These are phyloP conservation scores for Carcharodon carcharias DNA, from an alignment of 2,797 vertebrate genomes.

Conservation along the genomic window DNA sequence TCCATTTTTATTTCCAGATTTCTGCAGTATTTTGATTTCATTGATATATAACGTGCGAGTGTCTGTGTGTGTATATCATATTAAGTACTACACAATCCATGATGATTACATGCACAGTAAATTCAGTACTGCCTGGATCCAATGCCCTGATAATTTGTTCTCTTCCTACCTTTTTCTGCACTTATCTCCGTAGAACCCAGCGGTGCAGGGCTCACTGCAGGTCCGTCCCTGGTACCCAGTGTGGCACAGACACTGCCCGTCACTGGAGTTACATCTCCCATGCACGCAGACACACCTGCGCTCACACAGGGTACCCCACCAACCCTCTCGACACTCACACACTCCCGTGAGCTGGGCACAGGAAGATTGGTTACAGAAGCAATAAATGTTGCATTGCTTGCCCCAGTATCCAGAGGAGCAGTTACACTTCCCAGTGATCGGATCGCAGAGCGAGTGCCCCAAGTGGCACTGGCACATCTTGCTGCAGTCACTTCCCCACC, in stretches of 20 bases:
- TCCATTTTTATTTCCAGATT: too few species aligned
- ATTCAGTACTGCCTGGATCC: fast-evolving
- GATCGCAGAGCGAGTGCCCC: conserved; percentile 59
- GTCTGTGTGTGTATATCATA: neutral
- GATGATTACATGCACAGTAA: fast-evolving
- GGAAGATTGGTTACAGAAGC: conserved; percentile 67
- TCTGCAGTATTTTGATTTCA: too few species aligned
- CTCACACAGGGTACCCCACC: conserved; percentile 71
- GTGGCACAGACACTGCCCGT: conserved; percentile 69
- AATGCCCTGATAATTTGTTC: fast-evolving
- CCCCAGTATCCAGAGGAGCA: conserved; percentile 78
- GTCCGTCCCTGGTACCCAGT: conserved; percentile 65
- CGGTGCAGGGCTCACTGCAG: conserved; percentile 64
- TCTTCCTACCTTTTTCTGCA: conserved; percentile 64
- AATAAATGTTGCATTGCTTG: conserved; percentile 62
- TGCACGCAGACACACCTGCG: conserved; percentile 65
- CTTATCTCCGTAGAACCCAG: conserved; percentile 64
- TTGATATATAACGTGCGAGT: neutral
- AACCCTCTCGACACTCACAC: conserved; percentile 66
- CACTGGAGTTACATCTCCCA: conserved; percentile 59
- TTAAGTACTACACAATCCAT: neutral
- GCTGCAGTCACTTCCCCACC: conserved; percentile 70
- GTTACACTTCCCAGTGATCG: conserved; percentile 64
- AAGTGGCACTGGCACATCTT: conserved; percentile 66
- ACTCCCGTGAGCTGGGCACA: conserved; percentile 67